Evolutionary conservation across 2,797 vertebrate species (phyloP).

Genomic region (Euthynnus affinis): DNA sequence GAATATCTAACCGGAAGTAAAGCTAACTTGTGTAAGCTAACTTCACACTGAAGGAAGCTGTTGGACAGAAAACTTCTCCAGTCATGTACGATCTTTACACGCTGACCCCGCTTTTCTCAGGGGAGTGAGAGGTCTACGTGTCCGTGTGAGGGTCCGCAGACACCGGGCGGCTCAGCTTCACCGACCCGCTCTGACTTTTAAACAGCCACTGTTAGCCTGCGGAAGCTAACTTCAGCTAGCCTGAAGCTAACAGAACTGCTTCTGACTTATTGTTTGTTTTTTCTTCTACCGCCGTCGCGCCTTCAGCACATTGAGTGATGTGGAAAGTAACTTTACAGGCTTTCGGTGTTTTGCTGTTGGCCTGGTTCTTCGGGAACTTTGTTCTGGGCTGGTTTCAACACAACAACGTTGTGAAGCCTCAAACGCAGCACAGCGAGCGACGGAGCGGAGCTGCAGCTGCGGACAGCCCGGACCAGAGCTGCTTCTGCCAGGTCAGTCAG

Average conservation of each 20-base stretch:
- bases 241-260: conserved; percentile 18
- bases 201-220: conserved; percentile 40
- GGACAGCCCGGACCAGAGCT: conserved; percentile 81
- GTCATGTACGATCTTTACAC: not conserved
- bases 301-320: conserved; percentile 65
- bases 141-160: conserved; percentile 10
- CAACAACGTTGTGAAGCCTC: conserved; percentile 48
- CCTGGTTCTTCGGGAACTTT: conserved; percentile 73
- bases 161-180: not conserved
- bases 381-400: conserved; percentile 80
- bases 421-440: conserved; percentile 55
- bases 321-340: conserved; percentile 63
- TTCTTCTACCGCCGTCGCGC: not conserved
- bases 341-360: conserved; percentile 58
- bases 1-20: not conserved
- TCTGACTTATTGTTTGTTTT: not conserved
- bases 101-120: not conserved
- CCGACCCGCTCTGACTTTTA: not conserved
- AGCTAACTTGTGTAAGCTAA: fast-evolving
- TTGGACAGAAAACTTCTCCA: conserved; percentile 18
- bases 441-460: conserved; percentile 11
- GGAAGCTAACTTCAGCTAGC: conserved; percentile 56
- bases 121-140: not conserved
- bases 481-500: conserved; percentile 85
- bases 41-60: not conserved